Conservation (phyloP, 2,888 invertebrate species). For the Gerris lacustris region DNA sequence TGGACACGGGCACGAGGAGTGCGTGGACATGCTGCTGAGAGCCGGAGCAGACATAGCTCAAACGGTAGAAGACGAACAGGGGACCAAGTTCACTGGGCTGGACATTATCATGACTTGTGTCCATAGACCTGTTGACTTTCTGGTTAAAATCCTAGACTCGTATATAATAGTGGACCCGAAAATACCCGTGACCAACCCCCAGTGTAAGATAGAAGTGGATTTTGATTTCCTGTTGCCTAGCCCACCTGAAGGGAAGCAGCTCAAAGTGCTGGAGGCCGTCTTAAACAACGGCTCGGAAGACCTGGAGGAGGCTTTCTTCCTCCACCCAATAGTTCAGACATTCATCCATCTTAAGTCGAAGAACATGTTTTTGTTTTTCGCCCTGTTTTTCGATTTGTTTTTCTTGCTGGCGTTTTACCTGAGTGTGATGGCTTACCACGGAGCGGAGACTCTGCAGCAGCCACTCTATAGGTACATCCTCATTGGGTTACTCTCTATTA, state of each 20-base stretch:
- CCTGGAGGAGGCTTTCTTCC: conserved; percentile 40
- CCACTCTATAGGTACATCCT: conserved; percentile 14
- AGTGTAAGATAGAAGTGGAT: conserved; percentile 42
- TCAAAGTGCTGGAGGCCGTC: conserved; percentile 45
- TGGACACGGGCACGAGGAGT: conserved; percentile 29
- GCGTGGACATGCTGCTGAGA: conserved; percentile 34
- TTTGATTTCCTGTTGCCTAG: conserved; percentile 38
- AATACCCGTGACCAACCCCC: conserved; percentile 38
- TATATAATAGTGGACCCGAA: conserved; percentile 40
- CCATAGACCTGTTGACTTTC: conserved; percentile 43
- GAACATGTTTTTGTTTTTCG: conserved; percentile 44
- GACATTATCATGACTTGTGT: conserved; percentile 43
- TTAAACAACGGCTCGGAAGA: conserved; percentile 43
- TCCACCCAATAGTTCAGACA: conserved; percentile 47
- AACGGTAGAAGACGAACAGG: conserved; percentile 35
- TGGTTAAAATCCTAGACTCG: conserved; percentile 44
- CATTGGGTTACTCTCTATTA: conserved; percentile 28
- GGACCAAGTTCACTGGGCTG: conserved; percentile 37
- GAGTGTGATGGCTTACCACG: conserved; percentile 38
- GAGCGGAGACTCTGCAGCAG: neutral
- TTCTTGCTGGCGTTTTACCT: conserved; percentile 41
- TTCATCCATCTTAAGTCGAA: conserved; percentile 47
- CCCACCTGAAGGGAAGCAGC: conserved; percentile 36
- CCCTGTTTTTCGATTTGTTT: conserved; percentile 42
- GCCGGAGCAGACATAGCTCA: conserved; percentile 41